Conservation (phyloP, 35 echinoderm and acorn worm species). For the Amphiura filiformis region DNA sequence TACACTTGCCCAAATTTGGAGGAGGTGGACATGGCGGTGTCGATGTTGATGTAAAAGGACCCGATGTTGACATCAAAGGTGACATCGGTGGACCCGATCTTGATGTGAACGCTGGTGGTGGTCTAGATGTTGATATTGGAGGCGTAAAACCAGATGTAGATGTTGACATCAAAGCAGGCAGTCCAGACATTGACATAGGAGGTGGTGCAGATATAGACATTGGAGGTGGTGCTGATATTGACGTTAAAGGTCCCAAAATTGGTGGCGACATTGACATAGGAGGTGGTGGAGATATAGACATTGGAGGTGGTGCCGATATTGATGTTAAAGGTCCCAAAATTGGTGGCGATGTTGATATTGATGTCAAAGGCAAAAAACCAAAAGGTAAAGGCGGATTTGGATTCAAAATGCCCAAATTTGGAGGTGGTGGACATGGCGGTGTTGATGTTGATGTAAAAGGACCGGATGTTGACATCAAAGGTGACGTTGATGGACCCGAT, state of each 20-base stretch:
- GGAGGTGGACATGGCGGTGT: slow-evolving; percentile 41
- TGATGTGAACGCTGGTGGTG: slow-evolving; percentile 26
- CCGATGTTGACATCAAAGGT: slow-evolving; percentile 56
- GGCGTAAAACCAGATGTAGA: background rate
- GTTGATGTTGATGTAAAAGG: slow-evolving; percentile 29
- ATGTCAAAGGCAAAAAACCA: slow-evolving; percentile 44
- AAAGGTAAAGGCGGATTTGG: slow-evolving; percentile 43
- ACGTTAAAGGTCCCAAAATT: slow-evolving; percentile 45
- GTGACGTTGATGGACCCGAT: slow-evolving; percentile 28
- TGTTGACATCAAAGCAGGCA: slow-evolving; percentile 33
- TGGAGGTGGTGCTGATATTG: slow-evolving; percentile 37
- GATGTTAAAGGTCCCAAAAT: slow-evolving; percentile 21
- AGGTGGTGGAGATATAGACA: slow-evolving; percentile 22
- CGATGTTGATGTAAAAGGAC: slow-evolving; percentile 32
- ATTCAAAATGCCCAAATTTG: slow-evolving; percentile 30
- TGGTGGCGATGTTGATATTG: slow-evolving; percentile 61
- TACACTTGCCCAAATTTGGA: slow-evolving; percentile 9
- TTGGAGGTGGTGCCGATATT: slow-evolving; percentile 38
- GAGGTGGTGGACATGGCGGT: slow-evolving; percentile 23
- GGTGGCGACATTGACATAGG: slow-evolving; percentile 34
- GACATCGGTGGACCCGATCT: background rate
- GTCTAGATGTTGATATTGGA: slow-evolving; percentile 31
- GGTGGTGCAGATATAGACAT: slow-evolving; percentile 24
- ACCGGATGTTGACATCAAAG: slow-evolving; percentile 52
- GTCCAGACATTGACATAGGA: slow-evolving; percentile 31